A percentile compares a stretch with the other conserved stretches of the same genome.
Conservation (phyloP, 2,113 vertebrate species). For the Alexandromys fortis region DNA sequence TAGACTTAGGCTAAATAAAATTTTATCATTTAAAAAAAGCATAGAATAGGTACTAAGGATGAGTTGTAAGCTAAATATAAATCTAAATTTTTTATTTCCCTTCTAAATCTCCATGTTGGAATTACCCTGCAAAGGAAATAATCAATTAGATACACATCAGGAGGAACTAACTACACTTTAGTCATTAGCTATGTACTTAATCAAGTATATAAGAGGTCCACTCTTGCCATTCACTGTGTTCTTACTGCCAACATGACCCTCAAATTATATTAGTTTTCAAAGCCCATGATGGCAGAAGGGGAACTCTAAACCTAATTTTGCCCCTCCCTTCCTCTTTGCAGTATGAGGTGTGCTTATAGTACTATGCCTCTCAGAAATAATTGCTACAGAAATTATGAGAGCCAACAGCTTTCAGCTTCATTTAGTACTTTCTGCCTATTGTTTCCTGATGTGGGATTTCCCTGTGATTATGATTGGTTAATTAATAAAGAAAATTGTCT, state of each 20-base stretch:
- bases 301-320: not conserved
- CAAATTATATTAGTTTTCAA: not conserved
- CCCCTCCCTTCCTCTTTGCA: not conserved
- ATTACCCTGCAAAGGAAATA: constrained; percentile 40
- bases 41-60: not conserved
- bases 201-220: not conserved
- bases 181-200: not conserved
- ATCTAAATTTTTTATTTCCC: too few species aligned
- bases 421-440: not conserved
- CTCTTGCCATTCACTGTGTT: not conserved
- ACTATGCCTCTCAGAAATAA: not conserved
- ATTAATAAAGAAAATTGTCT: too few species aligned
- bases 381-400: not conserved
- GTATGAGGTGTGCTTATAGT: not conserved
- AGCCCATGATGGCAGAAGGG: not conserved
- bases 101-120: not conserved
- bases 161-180: not conserved
- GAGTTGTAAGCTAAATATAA: not conserved
- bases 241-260: not conserved
- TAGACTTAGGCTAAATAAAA: not conserved
- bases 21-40: not conserved
- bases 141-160: not conserved
- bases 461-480: too few species aligned
- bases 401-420: not conserved
- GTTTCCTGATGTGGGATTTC: too few species aligned